phyloP scores from a whole-genome alignment of 37 sponge, comb jelly and placozoan genomes.

The Bolinopsis microptera region DNA sequence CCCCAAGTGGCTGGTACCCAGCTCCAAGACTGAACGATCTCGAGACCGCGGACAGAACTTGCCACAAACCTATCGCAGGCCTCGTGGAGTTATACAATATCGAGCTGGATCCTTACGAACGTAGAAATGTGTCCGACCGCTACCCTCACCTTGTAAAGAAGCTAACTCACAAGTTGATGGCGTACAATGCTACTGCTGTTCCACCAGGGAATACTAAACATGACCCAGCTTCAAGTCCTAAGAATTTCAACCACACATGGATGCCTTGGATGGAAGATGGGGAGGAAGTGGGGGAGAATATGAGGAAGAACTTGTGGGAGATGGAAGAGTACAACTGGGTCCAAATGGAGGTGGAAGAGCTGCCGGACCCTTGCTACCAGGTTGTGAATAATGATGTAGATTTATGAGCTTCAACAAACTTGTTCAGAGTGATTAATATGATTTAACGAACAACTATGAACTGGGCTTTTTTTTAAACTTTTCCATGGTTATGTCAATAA shows the following conservation, averaged over 20 bases:
- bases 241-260: neutral
- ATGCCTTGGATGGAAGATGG: constrained; percentile 12
- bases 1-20: constrained; percentile 7
- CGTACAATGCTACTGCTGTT: constrained; percentile 2
- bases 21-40: neutral
- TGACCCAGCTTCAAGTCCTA: neutral
- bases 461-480: too few relatives aligned
- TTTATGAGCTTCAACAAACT: too few relatives aligned
- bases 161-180: neutral
- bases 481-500: too few relatives aligned
- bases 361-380: neutral
- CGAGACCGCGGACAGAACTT: neutral
- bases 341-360: neutral
- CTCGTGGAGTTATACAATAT: neutral
- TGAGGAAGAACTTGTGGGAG: neutral
- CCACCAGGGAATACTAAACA: neutral
- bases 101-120: constrained; percentile 4
- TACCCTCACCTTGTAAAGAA: neutral
- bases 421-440: too few relatives aligned
- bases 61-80: neutral
- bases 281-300: constrained; percentile 4
- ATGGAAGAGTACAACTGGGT: constrained; percentile 30
- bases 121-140: neutral
- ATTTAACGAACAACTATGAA: too few relatives aligned
- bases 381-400: too few relatives aligned